Evolutionary conservation across 2,113 vertebrate genomes (phyloP), one percentile per base, ranked within the genome.

Genomic region (Cariama cristata): DNA sequence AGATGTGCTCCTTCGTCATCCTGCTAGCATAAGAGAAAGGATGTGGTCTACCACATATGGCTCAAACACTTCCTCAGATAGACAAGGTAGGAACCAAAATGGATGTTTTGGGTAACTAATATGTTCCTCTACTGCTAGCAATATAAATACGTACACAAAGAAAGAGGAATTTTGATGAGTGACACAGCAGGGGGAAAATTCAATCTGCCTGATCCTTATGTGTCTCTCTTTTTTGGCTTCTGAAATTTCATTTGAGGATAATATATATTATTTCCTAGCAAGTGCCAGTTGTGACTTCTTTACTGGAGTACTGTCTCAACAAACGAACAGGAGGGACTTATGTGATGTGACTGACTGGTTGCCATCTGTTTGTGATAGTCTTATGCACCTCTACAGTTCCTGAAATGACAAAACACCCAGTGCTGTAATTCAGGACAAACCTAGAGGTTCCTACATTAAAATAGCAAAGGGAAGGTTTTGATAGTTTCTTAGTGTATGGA

Each of bases 1-100:
- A 98, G 97, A 98, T 98, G 98, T 98, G 96, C 93, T 98, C 95
- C 96, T 98, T 98, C 91, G 45, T 98, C 97, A 97, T 93, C 90
- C 14, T 53, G 49, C 47, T 95, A 97, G 79, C 72, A 58, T 47
- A 98, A 94, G 62, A 95, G 95, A 96, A 97, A 97, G 96, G 87
- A 97, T 98, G 92, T 91, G 88, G 96, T 88, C 81, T 97, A 95
- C 97, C 96, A 97, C 97, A 96, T 94, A 93, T 90, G 90, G 86
- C 81, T 97, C 84, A 97, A 97, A 96, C 75, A 75, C 88, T 98
- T 98, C 97, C 93, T 93, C 79, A 89, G 72, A 62, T 58, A 84
- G 97, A 86, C 97, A 96, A 97, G 89, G 86, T 74, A 96, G 92
- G 89, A 96, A 95, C 77, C 66, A 89, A 97, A 97, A 96, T 96